These are phyloP conservation scores for Dipodomys merriami DNA, from an alignment of 2,113 vertebrate species.

Conservation along the genomic window DNA sequence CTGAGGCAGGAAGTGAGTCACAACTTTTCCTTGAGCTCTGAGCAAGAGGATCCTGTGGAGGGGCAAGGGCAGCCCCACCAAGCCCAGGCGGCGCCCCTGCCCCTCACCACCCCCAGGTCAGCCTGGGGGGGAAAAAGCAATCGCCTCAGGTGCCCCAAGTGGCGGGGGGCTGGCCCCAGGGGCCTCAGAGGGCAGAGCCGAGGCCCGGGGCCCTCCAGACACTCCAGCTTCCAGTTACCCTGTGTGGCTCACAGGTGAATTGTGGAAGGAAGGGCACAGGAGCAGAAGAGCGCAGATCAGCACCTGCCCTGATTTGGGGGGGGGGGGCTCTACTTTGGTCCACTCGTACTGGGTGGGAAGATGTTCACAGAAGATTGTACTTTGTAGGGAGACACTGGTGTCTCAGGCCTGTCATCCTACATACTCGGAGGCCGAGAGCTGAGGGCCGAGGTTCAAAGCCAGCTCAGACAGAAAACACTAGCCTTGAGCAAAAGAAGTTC, in stretches of 20 bases:
- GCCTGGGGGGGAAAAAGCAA: neutral
- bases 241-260: neutral
- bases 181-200: neutral
- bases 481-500: no score
- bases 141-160: neutral
- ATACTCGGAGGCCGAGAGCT: no score
- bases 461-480: no score
- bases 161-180: neutral
- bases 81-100: neutral
- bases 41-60: slow-evolving; percentile 63
- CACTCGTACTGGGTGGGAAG: neutral
- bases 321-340: neutral
- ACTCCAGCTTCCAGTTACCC: no score
- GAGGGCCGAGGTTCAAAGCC: no score
- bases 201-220: no score
- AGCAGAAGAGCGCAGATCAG: neutral
- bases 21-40: slow-evolving; percentile 52
- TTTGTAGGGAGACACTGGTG: neutral
- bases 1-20: slow-evolving; percentile 79
- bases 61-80: slow-evolving; percentile 64
- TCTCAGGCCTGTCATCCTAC: no score
- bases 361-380: neutral
- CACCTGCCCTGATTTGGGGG: neutral
- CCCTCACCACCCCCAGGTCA: neutral
- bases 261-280: neutral